phyloP scores from a whole-genome alignment of 2,888 invertebrate species.

The Melanchra persicariae region DNA sequence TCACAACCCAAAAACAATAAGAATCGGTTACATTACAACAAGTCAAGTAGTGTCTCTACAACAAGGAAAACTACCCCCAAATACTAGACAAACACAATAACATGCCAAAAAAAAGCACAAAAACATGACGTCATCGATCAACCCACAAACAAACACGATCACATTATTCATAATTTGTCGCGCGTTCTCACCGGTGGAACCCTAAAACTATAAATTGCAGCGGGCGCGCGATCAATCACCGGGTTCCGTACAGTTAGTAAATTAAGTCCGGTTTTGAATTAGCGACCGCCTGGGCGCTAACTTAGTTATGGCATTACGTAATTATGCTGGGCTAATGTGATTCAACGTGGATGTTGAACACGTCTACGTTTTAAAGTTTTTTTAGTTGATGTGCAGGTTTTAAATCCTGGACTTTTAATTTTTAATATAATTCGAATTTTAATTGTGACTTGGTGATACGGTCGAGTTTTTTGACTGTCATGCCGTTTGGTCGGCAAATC shows the following conservation, averaged over 20 bases:
- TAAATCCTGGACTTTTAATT: neutral
- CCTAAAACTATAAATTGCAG: slow-evolving; percentile 76
- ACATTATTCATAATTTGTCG: slow-evolving; percentile 84
- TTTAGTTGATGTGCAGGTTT: neutral
- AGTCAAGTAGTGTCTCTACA: neutral
- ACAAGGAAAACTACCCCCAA: slow-evolving; percentile 27
- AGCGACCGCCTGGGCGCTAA: slow-evolving; percentile 59
- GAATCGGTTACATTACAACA: neutral
- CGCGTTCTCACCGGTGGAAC: slow-evolving; percentile 67
- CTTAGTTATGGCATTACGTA: slow-evolving; percentile 58
- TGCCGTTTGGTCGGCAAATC: neutral
- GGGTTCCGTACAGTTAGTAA: slow-evolving; percentile 67
- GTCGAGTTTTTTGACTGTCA: neutral
- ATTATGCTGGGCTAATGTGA: slow-evolving; percentile 51
- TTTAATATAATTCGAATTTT: neutral
- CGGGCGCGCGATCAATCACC: slow-evolving; percentile 77
- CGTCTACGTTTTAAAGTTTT: slow-evolving; percentile 18
- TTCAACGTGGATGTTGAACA: slow-evolving; percentile 32
- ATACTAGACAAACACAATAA: slow-evolving; percentile 41
- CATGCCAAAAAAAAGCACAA: slow-evolving; percentile 43
- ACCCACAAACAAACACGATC: slow-evolving; percentile 62
- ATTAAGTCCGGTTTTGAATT: slow-evolving; percentile 66
- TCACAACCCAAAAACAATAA: neutral
- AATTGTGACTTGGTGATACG: neutral
- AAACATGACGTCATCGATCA: slow-evolving; percentile 75